phyloP scores from a whole-genome alignment of 2,888 invertebrate species.

The Metacarcinus magister region DNA sequence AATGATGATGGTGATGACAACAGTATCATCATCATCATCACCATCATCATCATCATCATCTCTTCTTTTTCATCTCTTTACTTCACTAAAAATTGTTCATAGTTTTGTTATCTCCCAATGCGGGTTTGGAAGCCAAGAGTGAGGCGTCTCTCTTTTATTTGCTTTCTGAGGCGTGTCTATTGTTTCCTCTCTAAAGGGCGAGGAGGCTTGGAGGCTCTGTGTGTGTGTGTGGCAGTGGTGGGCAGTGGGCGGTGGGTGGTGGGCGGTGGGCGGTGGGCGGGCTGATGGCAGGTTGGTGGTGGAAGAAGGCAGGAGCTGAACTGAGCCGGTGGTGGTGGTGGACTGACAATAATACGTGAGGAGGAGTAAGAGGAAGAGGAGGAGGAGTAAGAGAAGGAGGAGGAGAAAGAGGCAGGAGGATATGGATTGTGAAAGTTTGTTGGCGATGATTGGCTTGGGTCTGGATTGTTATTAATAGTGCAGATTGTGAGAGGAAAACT shows the following conservation, averaged over 20 bases:
- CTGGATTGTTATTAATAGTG: neutral
- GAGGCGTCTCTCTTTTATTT: neutral
- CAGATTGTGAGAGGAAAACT: neutral
- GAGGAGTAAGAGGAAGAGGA: neutral
- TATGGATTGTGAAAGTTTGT: constrained; percentile 35
- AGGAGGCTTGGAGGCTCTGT: neutral
- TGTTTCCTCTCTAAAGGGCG: constrained; percentile 1
- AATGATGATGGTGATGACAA: neutral
- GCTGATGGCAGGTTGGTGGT: neutral
- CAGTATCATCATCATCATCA: neutral
- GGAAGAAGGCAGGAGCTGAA: neutral
- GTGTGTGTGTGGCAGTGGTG: neutral
- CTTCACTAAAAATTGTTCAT: neutral
- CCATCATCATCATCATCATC: neutral
- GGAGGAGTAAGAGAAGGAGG: neutral
- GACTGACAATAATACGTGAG: neutral
- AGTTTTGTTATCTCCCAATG: neutral
- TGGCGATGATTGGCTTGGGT: neutral
- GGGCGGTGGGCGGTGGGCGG: no score
- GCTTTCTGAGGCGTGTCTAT: constrained; percentile 11
- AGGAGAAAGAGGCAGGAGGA: neutral
- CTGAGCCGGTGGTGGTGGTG: neutral
- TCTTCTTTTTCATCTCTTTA: neutral
- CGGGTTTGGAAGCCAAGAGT: neutral
- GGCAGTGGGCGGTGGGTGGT: neutral